phyloP scores from a whole-genome alignment of 2,888 invertebrate species.

The Tetanocera ferruginea region DNA sequence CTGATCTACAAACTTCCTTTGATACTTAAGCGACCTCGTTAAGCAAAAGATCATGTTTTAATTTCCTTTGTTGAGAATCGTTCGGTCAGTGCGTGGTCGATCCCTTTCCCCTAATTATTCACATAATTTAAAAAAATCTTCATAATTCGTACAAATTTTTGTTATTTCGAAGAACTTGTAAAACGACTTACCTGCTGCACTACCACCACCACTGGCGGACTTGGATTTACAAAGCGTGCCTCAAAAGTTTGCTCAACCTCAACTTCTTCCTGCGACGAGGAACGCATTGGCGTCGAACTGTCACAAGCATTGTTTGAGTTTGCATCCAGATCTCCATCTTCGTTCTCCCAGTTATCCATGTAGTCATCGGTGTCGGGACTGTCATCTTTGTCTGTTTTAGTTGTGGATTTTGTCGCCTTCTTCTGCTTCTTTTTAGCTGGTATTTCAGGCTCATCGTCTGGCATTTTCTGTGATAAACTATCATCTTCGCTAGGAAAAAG shows the following conservation, averaged over 20 bases:
- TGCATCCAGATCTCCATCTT: conserved; percentile 56
- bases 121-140: too few relatives aligned
- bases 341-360: conserved; percentile 69
- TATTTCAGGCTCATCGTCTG: background rate
- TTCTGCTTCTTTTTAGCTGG: background rate
- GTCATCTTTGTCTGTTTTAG: conserved; percentile 49
- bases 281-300: conserved; percentile 55
- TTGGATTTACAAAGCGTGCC: conserved; percentile 56
- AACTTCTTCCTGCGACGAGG: conserved; percentile 44
- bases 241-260: conserved; percentile 49
- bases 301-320: conserved; percentile 57
- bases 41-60: too few relatives aligned
- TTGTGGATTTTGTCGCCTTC: conserved; percentile 4
- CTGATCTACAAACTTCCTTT: too few relatives aligned
- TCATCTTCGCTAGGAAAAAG: conserved; percentile 46
- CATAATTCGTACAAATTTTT: too few relatives aligned
- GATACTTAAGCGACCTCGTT: too few relatives aligned
- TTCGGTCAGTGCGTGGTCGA: too few relatives aligned
- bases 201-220: conserved; percentile 51
- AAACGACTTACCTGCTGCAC: conserved; percentile 31
- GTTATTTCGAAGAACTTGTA: too few relatives aligned
- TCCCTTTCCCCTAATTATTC: too few relatives aligned
- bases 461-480: conserved; percentile 1
- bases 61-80: too few relatives aligned
- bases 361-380: conserved; percentile 69